Evolutionary conservation across 2,888 invertebrate genomes (phyloP).

Genomic region (Mechanitis mazaeus): DNA sequence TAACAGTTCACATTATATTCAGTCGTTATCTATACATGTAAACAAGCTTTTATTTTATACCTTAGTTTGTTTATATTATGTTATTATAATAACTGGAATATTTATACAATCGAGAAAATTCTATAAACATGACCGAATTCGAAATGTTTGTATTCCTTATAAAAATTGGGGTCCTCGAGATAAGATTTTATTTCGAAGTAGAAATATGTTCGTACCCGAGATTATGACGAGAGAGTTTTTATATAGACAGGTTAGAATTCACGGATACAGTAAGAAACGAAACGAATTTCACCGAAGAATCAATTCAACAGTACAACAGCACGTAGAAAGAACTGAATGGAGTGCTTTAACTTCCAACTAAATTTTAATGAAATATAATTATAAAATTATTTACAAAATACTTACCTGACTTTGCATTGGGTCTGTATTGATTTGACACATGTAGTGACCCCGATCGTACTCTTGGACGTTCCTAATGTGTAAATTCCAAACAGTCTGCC

Average conservation of each 20-base stretch:
- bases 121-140: conserved; percentile 31
- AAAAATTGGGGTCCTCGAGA: conserved; percentile 60
- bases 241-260: conserved; percentile 64
- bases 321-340: conserved; percentile 41
- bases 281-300: conserved; percentile 15
- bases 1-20: conserved; percentile 38
- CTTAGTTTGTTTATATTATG: conserved; percentile 41
- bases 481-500: conserved; percentile 92
- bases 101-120: conserved; percentile 39
- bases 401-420: conserved; percentile 95
- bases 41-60: conserved; percentile 45
- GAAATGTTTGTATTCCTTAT: conserved; percentile 40
- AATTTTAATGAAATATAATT: background rate
- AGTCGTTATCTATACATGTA: conserved; percentile 30
- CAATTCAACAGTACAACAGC: conserved; percentile 23
- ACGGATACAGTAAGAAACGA: conserved; percentile 46
- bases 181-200: conserved; percentile 53
- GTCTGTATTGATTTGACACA: conserved; percentile 96
- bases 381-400: conserved; percentile 23
- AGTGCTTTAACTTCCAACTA: conserved; percentile 50
- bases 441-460: conserved; percentile 92
- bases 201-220: conserved; percentile 69
- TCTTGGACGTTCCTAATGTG: conserved; percentile 91
- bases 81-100: conserved; percentile 43
- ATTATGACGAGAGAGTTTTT: conserved; percentile 72